Percentiles rank a stretch among this genome's conserved stretches.
phyloP scores from a whole-genome alignment of 2,113 vertebrate genomes.

The Lichenostomus cassidix region DNA sequence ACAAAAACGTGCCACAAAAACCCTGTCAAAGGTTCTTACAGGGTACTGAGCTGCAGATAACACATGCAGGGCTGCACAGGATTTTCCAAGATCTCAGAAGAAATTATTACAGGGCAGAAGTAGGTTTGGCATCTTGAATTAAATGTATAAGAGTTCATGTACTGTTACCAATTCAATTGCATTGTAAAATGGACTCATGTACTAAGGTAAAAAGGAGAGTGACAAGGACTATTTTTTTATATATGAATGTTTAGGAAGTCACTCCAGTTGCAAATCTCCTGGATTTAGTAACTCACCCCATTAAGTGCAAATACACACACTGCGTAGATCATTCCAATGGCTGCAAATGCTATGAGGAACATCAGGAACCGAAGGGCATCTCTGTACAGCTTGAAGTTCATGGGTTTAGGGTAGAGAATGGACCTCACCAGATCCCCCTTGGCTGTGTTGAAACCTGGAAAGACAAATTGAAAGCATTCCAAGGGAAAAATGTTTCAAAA shows the following conservation, averaged over 20 bases:
- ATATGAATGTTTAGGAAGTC: not conserved
- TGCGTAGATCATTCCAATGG: conserved; percentile 79
- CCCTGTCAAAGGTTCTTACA: not conserved
- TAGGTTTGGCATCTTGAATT: not conserved
- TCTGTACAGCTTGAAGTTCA: conserved; percentile 80
- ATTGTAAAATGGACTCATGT: not conserved
- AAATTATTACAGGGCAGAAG: not conserved
- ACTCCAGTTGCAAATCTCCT: not conserved
- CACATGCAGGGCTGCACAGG: not conserved
- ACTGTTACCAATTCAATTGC: not conserved
- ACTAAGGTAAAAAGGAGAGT: not conserved
- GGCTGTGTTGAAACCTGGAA: conserved; percentile 80
- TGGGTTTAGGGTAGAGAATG: conserved; percentile 81
- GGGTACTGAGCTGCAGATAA: not conserved
- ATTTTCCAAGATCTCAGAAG: not conserved
- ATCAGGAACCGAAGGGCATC: conserved; percentile 78
- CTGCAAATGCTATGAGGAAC: conserved; percentile 70
- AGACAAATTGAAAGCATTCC: not conserved
- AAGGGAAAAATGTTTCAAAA: not conserved
- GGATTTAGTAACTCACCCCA: conserved; percentile 65
- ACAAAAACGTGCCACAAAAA: not conserved
- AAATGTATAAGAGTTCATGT: not conserved
- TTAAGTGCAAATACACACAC: conserved; percentile 73
- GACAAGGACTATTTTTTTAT: not conserved
- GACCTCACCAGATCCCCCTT: conserved; percentile 82